phyloP scores from a whole-genome alignment of 2,113 vertebrate species.

The Narcine bancroftii region DNA sequence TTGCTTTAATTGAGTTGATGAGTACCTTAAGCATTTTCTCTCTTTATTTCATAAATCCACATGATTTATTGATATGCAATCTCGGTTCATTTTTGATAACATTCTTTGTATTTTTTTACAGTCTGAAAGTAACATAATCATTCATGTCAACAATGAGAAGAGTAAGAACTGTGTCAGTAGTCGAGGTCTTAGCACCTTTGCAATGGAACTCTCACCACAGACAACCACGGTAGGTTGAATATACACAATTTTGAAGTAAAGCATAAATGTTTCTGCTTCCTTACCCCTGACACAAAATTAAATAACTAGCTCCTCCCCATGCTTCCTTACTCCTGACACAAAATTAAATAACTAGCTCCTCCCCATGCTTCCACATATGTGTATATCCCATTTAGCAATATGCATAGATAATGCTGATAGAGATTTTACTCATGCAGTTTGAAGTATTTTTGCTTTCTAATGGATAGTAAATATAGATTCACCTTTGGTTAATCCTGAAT shows the following conservation, averaged over 20 bases:
- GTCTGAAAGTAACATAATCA: constrained; percentile 74
- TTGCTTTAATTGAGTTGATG: no score
- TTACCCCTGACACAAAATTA: neutral
- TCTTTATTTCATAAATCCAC: neutral
- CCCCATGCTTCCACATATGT: neutral
- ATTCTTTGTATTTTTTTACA: constrained; percentile 49
- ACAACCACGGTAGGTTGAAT: constrained; percentile 65
- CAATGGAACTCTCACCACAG: constrained; percentile 78
- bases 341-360: neutral
- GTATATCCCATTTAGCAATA: neutral
- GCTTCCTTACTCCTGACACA: no score
- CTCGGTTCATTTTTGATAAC: neutral
- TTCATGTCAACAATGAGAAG: constrained; percentile 79
- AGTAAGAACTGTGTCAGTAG: constrained; percentile 79
- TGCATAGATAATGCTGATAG: neutral
- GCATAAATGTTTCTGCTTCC: neutral
- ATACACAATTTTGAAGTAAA: neutral
- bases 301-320: neutral
- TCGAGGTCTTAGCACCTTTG: constrained; percentile 73
- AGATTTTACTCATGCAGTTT: no score
- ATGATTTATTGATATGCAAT: neutral
- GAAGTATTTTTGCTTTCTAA: neutral
- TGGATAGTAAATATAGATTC: neutral
- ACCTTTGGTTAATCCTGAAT: neutral
- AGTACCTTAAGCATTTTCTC: no score